Evolutionary conservation across 92 coral and sea anemone species (phyloP), one percentile per base, ranked within the genome.

Genomic region (Epizoanthus stellaris): DNA sequence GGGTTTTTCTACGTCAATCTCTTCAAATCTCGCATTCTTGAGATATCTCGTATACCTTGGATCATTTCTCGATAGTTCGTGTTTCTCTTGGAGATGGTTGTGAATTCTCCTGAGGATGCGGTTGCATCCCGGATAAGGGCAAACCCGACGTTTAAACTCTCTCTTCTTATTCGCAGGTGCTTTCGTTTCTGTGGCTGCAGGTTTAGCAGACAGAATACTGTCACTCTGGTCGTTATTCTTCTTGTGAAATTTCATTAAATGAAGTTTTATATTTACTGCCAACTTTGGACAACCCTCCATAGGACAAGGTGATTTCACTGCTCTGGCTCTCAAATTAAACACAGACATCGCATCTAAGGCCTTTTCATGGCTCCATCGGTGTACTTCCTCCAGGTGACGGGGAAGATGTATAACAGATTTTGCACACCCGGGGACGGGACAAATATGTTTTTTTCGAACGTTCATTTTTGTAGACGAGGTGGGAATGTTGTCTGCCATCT

Each of bases 111-210:
- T 13, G 4, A 85, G 84, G 61, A 85, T 43, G 4, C 1, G 3
- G 61, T 65, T 65, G 62, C 84, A 85, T 11, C 77, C 77, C 21
- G 77, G 84, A 20, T 76, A 76, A 21, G 84, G 89, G 56, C 89
- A 85, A 39, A 77, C 85, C 14, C 80, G 64, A 21, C 89, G 89
- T 69, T 56, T 77, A 47, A 76, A 85, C 49, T 77, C 57, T 19
- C 84, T 74, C 76, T 76, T 76, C 69, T 53, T 76, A 47, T 53
- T 74, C 56, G 19, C 58, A 39, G 82, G 52, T 43, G 45, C 68
- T 71, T 59, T 73, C 23, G 40, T 36, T 72, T 84, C 73, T 53
- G 39, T 14, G 63, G 74, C 47, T 47, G 65, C 76, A 54, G 63
- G 67, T 38, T 52, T 38, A 54, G 74, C 63, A 69, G 86, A 25